Conservation (phyloP, 2,888 invertebrate species). For the Parnassius apollo region DNA sequence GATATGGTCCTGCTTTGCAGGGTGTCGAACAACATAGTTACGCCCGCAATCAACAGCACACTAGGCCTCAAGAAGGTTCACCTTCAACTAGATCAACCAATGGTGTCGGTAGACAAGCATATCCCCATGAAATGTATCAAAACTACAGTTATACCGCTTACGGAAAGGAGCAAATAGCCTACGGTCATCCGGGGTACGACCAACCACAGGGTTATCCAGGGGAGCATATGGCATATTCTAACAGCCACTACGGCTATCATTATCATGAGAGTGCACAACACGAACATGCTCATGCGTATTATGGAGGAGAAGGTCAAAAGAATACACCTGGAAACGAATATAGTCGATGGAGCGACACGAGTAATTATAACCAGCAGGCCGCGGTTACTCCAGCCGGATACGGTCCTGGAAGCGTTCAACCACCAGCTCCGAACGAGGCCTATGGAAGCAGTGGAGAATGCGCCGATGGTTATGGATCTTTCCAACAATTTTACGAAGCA, state of each 20-base stretch:
- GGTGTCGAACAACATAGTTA: constrained; percentile 71
- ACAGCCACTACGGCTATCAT: constrained; percentile 76
- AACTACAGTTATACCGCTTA: constrained; percentile 77
- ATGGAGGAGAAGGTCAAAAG: constrained; percentile 74
- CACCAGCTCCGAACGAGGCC: constrained; percentile 58
- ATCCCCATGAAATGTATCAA: constrained; percentile 77
- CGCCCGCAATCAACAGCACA: constrained; percentile 65
- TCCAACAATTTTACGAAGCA: constrained; percentile 86
- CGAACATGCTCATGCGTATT: constrained; percentile 69
- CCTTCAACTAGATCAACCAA: constrained; percentile 62
- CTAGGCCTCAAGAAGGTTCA: constrained; percentile 60
- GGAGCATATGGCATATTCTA: constrained; percentile 70
- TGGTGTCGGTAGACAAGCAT: constrained; percentile 64
- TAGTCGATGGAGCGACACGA: constrained; percentile 76
- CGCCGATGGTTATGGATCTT: constrained; percentile 84
- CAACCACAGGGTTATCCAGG: constrained; percentile 67
- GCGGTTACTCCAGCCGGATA: constrained; percentile 49
- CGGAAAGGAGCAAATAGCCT: constrained; percentile 76
- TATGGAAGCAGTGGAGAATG: constrained; percentile 76
- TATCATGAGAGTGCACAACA: constrained; percentile 71
- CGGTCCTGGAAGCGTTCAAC: constrained; percentile 45
- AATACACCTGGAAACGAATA: constrained; percentile 70
- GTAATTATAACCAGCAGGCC: constrained; percentile 53
- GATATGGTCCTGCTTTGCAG: constrained; percentile 57
- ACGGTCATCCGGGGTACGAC: constrained; percentile 82